A percentile compares a stretch with the other conserved stretches of the same genome.
Evolutionary conservation across 2,888 invertebrate species (phyloP).

Genomic region (Tanytarsus gracilentus): DNA sequence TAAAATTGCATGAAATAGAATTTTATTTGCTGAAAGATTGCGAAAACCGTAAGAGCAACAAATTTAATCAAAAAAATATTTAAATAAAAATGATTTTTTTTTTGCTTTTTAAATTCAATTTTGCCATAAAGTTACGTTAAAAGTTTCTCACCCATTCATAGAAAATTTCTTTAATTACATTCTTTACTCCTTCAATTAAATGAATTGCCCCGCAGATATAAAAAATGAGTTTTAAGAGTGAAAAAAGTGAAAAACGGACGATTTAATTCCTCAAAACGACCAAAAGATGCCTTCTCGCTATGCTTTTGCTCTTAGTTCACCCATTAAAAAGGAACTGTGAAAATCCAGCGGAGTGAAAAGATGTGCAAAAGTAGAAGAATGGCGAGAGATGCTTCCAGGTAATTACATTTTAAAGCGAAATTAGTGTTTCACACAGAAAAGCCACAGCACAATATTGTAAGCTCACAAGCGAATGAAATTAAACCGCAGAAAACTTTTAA

Average conservation of each 20-base stretch:
- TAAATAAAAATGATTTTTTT: neutral
- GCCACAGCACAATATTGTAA: too few relatives aligned
- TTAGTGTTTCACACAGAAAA: too few relatives aligned
- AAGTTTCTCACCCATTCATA: neutral
- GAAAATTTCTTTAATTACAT: neutral
- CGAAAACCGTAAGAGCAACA: too few relatives aligned
- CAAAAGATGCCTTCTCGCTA: neutral
- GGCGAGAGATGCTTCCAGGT: constrained; percentile 11
- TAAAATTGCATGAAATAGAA: too few relatives aligned
- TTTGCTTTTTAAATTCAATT: neutral
- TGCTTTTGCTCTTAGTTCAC: too few relatives aligned
- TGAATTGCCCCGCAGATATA: too few relatives aligned
- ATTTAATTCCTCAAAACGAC: neutral
- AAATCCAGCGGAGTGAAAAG: neutral
- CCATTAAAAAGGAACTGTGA: too few relatives aligned
- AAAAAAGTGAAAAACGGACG: neutral
- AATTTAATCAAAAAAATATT: too few relatives aligned
- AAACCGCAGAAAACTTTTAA: too few relatives aligned
- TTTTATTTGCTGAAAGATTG: too few relatives aligned
- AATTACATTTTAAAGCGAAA: constrained; percentile 17
- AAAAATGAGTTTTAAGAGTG: neutral
- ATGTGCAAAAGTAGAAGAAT: constrained; percentile 6
- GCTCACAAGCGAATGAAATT: too few relatives aligned
- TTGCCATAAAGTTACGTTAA: too few relatives aligned
- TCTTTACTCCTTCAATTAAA: constrained; percentile 5